phyloP scores from a whole-genome alignment of 1,140 invertebrate genomes.

The Formica exsecta region DNA sequence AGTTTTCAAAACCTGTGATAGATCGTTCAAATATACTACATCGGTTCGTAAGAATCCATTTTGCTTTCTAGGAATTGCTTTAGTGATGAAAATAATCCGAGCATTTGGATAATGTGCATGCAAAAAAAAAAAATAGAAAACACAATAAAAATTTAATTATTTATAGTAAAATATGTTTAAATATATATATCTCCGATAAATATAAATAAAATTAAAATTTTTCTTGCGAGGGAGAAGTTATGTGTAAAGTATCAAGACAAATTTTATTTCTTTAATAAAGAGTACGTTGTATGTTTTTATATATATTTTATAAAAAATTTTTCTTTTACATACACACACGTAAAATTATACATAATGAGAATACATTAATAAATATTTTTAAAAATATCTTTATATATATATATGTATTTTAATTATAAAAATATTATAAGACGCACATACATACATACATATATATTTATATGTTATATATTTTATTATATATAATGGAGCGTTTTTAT shows the following conservation, averaged over 20 bases:
- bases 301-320: background rate
- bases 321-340: background rate
- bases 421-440: too few relatives aligned
- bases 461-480: too few relatives aligned
- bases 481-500: too few relatives aligned
- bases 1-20: slow-evolving; percentile 62
- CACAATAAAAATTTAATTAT: background rate
- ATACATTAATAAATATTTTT: too few relatives aligned
- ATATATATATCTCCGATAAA: background rate
- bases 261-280: background rate
- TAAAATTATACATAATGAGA: too few relatives aligned
- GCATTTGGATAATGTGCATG: background rate
- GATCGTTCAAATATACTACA: slow-evolving; percentile 30
- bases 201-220: background rate
- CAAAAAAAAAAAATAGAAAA: background rate
- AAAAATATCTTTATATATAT: too few relatives aligned
- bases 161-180: background rate
- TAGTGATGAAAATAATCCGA: background rate
- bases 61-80: background rate
- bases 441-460: too few relatives aligned
- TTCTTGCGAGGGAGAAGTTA: too few relatives aligned
- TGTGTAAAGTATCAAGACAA: background rate
- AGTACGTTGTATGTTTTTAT: background rate
- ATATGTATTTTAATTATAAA: too few relatives aligned
- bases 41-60: background rate